Conservation (phyloP, 2,797 vertebrate genomes). For the Heterohyrax brucei region DNA sequence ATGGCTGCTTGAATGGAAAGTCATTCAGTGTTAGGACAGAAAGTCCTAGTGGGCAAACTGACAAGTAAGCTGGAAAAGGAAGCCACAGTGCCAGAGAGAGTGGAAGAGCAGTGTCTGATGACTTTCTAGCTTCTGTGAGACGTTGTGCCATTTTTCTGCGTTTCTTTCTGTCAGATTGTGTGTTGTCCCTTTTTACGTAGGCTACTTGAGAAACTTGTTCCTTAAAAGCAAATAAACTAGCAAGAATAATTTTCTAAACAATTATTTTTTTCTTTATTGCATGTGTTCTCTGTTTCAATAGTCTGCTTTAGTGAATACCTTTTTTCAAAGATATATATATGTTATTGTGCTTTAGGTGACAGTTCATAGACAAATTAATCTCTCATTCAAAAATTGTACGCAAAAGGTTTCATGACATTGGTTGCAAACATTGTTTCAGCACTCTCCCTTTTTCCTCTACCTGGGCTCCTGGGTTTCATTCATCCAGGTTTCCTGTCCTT, state of each 20-base stretch:
- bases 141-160: not conserved
- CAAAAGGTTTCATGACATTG: too few species aligned
- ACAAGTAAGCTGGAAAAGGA: not conserved
- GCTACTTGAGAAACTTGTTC: not conserved
- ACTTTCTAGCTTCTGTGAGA: not conserved
- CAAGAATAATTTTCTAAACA: conserved; percentile 42
- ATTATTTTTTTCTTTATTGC: not conserved
- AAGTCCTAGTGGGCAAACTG: not conserved
- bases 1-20: not conserved
- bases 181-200: conserved; percentile 2
- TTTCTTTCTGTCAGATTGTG: conserved; percentile 12
- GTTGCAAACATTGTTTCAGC: too few species aligned
- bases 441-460: too few species aligned
- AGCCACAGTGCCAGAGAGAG: not conserved
- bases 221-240: conserved; percentile 9
- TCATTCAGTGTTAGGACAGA: not conserved
- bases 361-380: too few species aligned
- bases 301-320: not conserved
- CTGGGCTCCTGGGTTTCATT: too few species aligned
- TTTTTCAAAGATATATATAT: not conserved
- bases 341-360: too few species aligned
- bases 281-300: conserved; percentile 35
- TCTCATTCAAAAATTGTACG: too few species aligned
- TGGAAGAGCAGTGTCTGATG: not conserved
- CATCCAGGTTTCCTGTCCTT: too few species aligned